Percentiles rank a stretch among this genome's conserved stretches.
phyloP scores from a whole-genome alignment of 2,888 invertebrate genomes.

The Reticulitermes lucifugus region DNA sequence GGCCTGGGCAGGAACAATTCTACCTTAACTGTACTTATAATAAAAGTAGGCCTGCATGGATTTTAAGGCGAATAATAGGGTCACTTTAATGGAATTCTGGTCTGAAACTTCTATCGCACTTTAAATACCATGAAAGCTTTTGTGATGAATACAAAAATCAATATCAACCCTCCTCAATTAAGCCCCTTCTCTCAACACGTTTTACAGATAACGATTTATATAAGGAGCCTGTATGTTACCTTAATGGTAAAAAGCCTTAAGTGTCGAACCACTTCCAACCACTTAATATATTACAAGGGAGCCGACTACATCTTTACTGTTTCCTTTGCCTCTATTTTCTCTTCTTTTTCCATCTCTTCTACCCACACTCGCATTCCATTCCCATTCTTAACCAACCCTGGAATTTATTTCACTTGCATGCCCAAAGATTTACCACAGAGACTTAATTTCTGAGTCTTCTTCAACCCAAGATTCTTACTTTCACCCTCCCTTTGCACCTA shows the following conservation, averaged over 20 bases:
- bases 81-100: no score
- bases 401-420: conserved; percentile 34
- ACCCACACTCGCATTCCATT: neutral
- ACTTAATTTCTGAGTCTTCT: conserved; percentile 13
- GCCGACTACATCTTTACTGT: neutral
- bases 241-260: neutral
- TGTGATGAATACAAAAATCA: conserved; percentile 2
- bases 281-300: neutral
- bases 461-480: neutral
- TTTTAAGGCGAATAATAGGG: no score
- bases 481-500: neutral
- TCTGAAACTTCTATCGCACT: neutral
- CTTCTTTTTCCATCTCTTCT: neutral
- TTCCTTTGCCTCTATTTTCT: neutral
- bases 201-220: neutral
- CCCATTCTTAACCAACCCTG: conserved; percentile 9
- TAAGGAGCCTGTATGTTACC: neutral
- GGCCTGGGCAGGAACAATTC: no score
- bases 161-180: neutral
- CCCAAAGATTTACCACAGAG: conserved; percentile 26
- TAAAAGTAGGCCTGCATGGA: no score
- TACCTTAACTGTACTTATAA: no score
- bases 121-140: neutral
- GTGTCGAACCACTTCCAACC: conserved; percentile 4
- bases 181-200: neutral